These are phyloP conservation scores for Oscheius sp. DNA, from an alignment of 2,888 invertebrate species.

Conservation along the genomic window DNA sequence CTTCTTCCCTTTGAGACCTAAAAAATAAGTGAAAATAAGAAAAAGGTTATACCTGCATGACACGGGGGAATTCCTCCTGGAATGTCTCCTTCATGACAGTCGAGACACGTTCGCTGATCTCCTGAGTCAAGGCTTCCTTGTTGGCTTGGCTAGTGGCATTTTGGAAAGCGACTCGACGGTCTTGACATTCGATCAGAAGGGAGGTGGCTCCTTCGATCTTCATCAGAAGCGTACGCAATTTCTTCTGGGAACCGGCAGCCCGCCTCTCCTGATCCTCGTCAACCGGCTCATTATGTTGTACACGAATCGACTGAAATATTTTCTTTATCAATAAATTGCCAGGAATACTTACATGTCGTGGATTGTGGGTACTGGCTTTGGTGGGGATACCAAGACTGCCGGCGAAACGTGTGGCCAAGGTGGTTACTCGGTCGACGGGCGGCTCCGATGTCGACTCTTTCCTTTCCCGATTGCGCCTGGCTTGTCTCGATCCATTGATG, in stretches of 20 bases:
- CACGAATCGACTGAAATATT: constrained; percentile 54
- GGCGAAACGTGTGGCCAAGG: constrained; percentile 40
- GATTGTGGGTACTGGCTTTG: constrained; percentile 54
- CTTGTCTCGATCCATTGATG: neutral
- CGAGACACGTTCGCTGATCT: constrained; percentile 24
- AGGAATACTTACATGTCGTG: constrained; percentile 58
- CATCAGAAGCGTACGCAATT: constrained; percentile 64
- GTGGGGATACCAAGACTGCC: constrained; percentile 51
- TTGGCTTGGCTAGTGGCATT: constrained; percentile 2
- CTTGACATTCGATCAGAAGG: constrained; percentile 62
- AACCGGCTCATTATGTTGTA: constrained; percentile 35
- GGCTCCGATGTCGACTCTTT: constrained; percentile 8
- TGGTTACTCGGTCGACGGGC: constrained; percentile 8
- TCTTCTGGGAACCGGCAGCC: constrained; percentile 46
- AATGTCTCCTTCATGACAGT: constrained; percentile 46
- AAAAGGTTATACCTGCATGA: constrained; percentile 27
- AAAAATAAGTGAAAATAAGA: constrained; percentile 24
- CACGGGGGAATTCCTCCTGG: constrained; percentile 43
- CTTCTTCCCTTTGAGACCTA: constrained; percentile 50
- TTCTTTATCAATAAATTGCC: neutral
- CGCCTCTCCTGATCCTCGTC: constrained; percentile 46
- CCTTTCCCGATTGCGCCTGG: constrained; percentile 14
- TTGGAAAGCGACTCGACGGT: constrained; percentile 32
- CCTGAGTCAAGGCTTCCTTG: neutral
- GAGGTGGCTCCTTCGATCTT: constrained; percentile 62